Percentiles rank a stretch among this genome's conserved stretches.
These are phyloP conservation scores for Nibea albiflora DNA, from an alignment of 2,113 vertebrate species.

Conservation along the genomic window DNA sequence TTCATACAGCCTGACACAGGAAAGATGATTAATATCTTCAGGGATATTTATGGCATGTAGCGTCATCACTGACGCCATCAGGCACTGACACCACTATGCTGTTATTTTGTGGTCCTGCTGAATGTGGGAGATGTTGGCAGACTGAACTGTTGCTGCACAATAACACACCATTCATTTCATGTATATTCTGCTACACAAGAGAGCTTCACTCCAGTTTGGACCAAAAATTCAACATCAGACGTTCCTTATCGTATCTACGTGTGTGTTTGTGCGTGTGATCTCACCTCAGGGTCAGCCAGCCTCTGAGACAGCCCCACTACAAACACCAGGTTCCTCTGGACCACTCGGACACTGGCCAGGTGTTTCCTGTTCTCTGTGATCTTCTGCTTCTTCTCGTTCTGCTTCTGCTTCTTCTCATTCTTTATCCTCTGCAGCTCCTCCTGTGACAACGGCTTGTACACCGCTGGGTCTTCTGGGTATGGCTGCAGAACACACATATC, in stretches of 20 bases:
- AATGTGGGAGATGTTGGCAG: conserved; percentile 2
- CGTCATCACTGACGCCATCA: conserved; percentile 22
- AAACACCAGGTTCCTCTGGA: conserved; percentile 90
- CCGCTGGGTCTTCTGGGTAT: conserved; percentile 93
- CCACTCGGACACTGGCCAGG: conserved; percentile 92
- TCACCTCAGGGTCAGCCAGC: conserved; percentile 19
- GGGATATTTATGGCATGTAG: conserved; percentile 54
- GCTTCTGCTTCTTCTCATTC: conserved; percentile 87
- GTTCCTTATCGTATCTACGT: not conserved
- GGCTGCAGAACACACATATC: conserved; percentile 79
- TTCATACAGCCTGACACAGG: not conserved
- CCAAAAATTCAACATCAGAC: not conserved
- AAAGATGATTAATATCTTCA: conserved; percentile 46
- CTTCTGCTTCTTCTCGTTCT: conserved; percentile 96
- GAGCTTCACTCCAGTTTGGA: not conserved
- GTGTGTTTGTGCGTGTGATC: not conserved
- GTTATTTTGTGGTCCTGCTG: not conserved
- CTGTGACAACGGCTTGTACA: conserved; percentile 94
- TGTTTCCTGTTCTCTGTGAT: conserved; percentile 95
- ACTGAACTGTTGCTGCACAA: not conserved
- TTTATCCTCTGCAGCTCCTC: conserved; percentile 96
- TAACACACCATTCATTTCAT: not conserved
- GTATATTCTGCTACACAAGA: not conserved
- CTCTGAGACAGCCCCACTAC: conserved; percentile 18
- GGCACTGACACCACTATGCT: conserved; percentile 3